Base-by-base conservation (phyloP, 2,888 invertebrate species). In the Leptodirus hochenwartii region DNA sequence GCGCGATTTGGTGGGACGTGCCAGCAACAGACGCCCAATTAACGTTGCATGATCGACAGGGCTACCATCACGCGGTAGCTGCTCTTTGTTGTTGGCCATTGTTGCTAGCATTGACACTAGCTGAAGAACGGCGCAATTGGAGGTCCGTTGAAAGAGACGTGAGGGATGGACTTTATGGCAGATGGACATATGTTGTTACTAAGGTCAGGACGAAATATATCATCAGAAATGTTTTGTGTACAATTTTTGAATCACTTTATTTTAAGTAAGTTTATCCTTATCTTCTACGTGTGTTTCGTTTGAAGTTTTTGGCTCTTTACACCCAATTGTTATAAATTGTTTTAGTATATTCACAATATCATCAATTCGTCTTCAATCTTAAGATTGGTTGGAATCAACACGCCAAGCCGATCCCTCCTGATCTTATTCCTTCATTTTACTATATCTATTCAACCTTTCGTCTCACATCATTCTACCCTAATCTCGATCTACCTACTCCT, bases 1-100 rank as follows among this genome's bases (percentile, higher is more conserved):
- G 90, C 22, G 76, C 81, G 39, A 72, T 88, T 41, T 90, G 82
- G 54, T 88, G 87, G 85, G 84, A 88, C 47, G 66, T 88, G 4
- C 77, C 82, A 2, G 61, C 73, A 20, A 69, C 75, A 3, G 82
- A 82, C 51, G 61, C 73, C 3, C 70, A 79, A 56, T 48, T 80
- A 28, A 64, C 66, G 22, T 64, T 77, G 42, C 75, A 78, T 50
- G 80, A 80, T 50, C 63, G 90, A 33, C 52, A 84, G 34, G 88
- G 88, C n/a, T 85, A 78, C 50, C 82, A 88, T 51, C 85, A 85
- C 51, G 65, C 75, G 14, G 71, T 81, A 36, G 69, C 84, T 66
- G 75, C 76, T 26, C 48, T 91, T 22, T 64, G 71, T 3, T 64
- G 69, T 25, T 81, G 85, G 79, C 87, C 90, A 0, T 51, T 85